These are phyloP conservation scores for Diogma glabrata DNA, from an alignment of 2,888 invertebrate genomes.

Conservation along the genomic window DNA sequence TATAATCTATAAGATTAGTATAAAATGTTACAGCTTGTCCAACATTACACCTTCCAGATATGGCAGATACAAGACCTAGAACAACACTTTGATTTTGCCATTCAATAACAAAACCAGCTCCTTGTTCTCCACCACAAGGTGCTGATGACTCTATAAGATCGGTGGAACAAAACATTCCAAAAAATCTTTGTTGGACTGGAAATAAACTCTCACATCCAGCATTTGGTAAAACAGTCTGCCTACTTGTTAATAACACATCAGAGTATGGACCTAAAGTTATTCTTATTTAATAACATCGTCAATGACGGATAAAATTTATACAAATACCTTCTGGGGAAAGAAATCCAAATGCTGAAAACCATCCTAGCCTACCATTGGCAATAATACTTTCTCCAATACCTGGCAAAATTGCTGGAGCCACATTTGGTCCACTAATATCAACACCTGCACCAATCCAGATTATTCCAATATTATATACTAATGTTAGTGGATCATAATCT, in stretches of 20 bases:
- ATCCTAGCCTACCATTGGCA: not conserved
- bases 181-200: not conserved
- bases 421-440: not conserved
- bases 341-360: not conserved
- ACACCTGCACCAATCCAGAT: conserved; percentile 1
- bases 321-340: not conserved
- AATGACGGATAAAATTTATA: no score
- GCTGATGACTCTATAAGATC: not conserved
- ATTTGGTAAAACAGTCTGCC: no score
- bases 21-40: not conserved
- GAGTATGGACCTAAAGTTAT: no score
- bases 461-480: not conserved
- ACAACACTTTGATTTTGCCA: not conserved
- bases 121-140: conserved; percentile 2
- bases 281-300: no score
- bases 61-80: not conserved
- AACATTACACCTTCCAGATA: not conserved
- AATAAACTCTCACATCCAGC: not conserved
- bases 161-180: not conserved
- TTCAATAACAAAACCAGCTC: not conserved
- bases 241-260: no score
- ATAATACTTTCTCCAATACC: not conserved
- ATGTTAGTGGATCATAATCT: not conserved
- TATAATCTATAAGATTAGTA: not conserved
- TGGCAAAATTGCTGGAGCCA: not conserved